These are phyloP conservation scores for Ctenochaetus hawaiiensis DNA, from an alignment of 2,797 vertebrate species.

Conservation along the genomic window DNA sequence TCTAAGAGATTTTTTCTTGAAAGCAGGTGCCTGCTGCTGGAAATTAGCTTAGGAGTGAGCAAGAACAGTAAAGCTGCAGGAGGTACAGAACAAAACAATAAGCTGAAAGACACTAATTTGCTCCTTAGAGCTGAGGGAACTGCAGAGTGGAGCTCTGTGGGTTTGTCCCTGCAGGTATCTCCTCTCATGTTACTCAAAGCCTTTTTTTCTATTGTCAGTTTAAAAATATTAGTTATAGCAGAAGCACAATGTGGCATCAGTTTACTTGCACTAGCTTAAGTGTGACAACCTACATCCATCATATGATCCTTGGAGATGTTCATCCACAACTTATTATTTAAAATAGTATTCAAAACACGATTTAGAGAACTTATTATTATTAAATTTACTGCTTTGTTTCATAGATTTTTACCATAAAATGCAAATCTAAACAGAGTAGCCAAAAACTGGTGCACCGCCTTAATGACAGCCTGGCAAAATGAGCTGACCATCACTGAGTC, in stretches of 20 bases:
- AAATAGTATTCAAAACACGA: neutral
- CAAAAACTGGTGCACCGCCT: neutral
- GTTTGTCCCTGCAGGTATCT: neutral
- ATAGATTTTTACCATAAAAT: neutral
- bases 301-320: neutral
- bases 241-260: neutral
- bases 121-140: too few species aligned
- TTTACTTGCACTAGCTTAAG: neutral
- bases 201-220: neutral
- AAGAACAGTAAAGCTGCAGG: neutral
- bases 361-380: neutral
- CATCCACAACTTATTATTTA: too few species aligned
- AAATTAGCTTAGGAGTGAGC: neutral
- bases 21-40: neutral
- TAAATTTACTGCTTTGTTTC: neutral
- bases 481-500: constrained; percentile 3
- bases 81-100: neutral
- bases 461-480: neutral
- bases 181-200: neutral
- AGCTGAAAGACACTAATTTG: neutral
- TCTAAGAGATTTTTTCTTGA: too few species aligned
- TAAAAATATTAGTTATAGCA: neutral
- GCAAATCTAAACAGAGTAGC: neutral
- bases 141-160: neutral
- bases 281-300: too few species aligned